Conservation (phyloP, 1,140 invertebrate genomes). For the Diorhabda carinulata region DNA sequence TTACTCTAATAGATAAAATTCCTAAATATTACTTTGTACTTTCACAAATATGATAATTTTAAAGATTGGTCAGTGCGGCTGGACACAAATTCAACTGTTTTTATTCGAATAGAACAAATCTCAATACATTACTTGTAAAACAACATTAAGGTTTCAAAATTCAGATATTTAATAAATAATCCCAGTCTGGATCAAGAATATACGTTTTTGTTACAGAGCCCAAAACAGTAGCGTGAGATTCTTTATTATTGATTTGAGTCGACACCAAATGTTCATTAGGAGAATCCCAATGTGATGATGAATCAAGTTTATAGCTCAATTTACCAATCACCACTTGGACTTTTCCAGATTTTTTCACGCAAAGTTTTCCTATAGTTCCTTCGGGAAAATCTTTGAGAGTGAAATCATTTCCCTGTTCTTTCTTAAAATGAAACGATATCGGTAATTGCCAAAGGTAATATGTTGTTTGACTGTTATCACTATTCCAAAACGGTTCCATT, state of each 20-base stretch:
- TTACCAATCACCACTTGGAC: conserved; percentile 1
- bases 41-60: too few species aligned
- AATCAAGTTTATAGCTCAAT: conserved; percentile 1
- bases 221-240: conserved; percentile 3
- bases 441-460: conserved; percentile 8
- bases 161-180: not conserved
- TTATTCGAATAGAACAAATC: too few species aligned
- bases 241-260: not conserved
- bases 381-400: not conserved
- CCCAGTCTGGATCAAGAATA: conserved; percentile 3
- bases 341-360: conserved; percentile 10
- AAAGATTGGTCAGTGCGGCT: too few species aligned
- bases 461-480: not conserved
- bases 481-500: too few species aligned
- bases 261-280: conserved; percentile 12
- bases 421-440: conserved; percentile 1
- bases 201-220: not conserved
- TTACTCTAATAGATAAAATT: too few species aligned
- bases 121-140: too few species aligned
- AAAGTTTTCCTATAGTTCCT: conserved; percentile 16
- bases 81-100: too few species aligned
- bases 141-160: too few species aligned
- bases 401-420: conserved; percentile 1
- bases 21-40: too few species aligned
- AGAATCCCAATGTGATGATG: not conserved